These are phyloP conservation scores for Galeopterus variegatus DNA, from an alignment of 2,113 vertebrate species.

Conservation along the genomic window DNA sequence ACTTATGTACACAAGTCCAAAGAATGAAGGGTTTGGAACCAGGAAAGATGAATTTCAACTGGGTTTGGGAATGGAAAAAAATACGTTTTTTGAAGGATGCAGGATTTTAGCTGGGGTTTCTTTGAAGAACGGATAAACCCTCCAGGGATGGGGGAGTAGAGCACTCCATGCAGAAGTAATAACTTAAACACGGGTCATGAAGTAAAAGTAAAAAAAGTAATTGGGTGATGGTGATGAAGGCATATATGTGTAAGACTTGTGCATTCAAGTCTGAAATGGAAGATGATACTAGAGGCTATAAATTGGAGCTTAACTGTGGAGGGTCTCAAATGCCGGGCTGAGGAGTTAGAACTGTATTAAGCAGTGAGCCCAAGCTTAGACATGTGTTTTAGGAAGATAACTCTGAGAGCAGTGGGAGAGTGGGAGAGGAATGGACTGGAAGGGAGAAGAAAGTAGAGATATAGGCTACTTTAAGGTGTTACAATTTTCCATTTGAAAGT, in stretches of 20 bases:
- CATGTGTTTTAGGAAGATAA: neutral
- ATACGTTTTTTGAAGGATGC: neutral
- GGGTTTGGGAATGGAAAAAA: neutral
- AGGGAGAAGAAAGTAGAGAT: neutral
- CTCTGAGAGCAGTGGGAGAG: neutral
- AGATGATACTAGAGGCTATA: neutral
- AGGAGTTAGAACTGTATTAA: neutral
- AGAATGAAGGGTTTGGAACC: neutral
- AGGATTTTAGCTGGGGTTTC: neutral
- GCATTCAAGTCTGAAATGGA: neutral
- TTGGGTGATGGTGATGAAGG: neutral
- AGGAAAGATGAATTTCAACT: neutral
- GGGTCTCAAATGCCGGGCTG: neutral
- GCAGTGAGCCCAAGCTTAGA: neutral
- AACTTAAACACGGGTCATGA: neutral
- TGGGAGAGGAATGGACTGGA: neutral
- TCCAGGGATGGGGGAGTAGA: neutral
- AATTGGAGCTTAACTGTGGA: neutral
- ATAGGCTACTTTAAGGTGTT: neutral
- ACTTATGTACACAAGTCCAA: neutral
- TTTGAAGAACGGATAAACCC: neutral
- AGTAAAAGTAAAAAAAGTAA: neutral
- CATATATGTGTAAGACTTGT: neutral
- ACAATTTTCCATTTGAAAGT: neutral
- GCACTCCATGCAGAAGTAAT: neutral